These are phyloP conservation scores for Pao palembangensis DNA, from an alignment of 2,113 vertebrate species.

Conservation along the genomic window DNA sequence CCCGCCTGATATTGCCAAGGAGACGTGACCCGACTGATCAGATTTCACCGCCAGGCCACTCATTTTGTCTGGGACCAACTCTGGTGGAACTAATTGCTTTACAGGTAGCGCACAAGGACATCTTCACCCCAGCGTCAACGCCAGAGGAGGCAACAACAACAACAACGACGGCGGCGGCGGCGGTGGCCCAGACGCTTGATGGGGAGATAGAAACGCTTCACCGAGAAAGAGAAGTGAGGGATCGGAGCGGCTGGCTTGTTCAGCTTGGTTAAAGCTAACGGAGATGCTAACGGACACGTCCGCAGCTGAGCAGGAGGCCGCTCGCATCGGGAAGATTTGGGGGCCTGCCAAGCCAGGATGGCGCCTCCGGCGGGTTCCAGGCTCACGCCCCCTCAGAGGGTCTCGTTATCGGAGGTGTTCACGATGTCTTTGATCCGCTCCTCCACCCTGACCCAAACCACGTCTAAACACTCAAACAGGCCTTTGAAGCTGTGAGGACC, in stretches of 20 bases:
- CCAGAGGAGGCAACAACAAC: constrained; percentile 10
- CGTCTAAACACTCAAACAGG: no score
- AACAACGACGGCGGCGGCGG: not conserved
- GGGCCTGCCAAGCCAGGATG: not conserved
- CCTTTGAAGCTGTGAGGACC: no score
- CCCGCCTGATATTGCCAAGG: constrained; percentile 7
- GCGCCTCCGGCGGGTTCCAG: no score
- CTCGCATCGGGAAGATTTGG: constrained; percentile 1
- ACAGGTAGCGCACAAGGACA: constrained; percentile 3
- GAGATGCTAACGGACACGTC: constrained; percentile 7
- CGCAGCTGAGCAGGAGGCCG: no score
- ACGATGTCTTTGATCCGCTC: no score
- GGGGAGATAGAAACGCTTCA: constrained; percentile 27
- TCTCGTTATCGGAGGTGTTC: no score
- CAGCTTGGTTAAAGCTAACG: no score
- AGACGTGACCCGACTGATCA: constrained; percentile 20
- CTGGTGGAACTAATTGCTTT: constrained; percentile 46
- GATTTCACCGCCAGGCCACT: constrained; percentile 21
- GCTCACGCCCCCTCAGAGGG: no score
- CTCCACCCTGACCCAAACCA: no score
- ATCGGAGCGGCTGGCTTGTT: constrained; percentile 1
- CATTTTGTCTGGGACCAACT: constrained; percentile 24
- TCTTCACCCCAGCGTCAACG: constrained; percentile 18
- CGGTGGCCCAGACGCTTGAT: not conserved
- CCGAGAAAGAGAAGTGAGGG: constrained; percentile 31